Base-by-base conservation (phyloP, 2,888 invertebrate genomes). In the Pachycephus smyrnensis region DNA sequence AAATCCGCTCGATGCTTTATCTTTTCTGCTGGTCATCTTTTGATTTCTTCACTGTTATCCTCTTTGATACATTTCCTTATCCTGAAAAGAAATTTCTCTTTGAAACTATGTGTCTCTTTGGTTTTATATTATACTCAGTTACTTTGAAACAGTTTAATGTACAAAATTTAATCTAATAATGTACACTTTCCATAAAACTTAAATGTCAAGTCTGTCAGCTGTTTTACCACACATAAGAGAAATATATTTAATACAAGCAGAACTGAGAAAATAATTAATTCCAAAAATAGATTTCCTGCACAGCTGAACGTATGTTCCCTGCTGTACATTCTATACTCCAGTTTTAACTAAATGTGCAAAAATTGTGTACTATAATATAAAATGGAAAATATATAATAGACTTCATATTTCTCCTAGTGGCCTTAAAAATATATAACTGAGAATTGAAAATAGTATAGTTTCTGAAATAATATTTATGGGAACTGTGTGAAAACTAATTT, bases 21-120 rank as follows among this genome's bases (percentile, higher is more conserved):
- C 90, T 79, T 88, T 90, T 84, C 89, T 89, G 79, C 86, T 89
- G 78, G 90, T 87, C 90, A 90, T 90, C 80, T 83, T 80, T 76
- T 73, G 30, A 76, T 78, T 75, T 80, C 78, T 80, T 35, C 76
- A 31, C 74, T 73, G 68, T 68, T 81, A 55, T 77, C 78, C 80
- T 75, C 68, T 69, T 69, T 33, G 69, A 77, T 75, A 73, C 84
- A 84, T 84, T 36, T 69, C 80, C 73, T 36, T 40, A 36, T n/a
- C 71, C 76, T 76, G 68, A 55, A 75, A 40, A 55, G 11, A 76
- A 75, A 76, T 73, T 75, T 55, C 55, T 55, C 23, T 23, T 55
- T 55, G 23, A 55, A 55, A 55, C 9, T 23, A 55, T 1, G 23
- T 55, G 23, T 55, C 23, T 9, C 0, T 55, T 55, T 55, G 40